A percentile compares a stretch with the other conserved stretches of the same genome.
phyloP scores from a whole-genome alignment of 2,797 vertebrate genomes.

The Phylloscopus collybita region DNA sequence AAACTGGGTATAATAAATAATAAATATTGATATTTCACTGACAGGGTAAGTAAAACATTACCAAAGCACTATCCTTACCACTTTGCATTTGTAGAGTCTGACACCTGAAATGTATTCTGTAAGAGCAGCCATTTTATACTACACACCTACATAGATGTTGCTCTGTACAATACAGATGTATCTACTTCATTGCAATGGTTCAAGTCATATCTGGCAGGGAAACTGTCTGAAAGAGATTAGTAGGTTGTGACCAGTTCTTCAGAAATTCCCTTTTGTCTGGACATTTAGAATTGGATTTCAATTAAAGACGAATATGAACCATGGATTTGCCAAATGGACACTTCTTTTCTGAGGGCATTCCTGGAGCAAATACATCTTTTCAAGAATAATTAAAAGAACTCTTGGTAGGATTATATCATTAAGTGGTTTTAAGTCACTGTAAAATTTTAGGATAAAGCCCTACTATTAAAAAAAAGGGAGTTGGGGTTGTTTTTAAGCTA shows the following conservation, averaged over 20 bases:
- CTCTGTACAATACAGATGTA: background rate
- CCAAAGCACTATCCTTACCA: background rate
- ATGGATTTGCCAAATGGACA: background rate
- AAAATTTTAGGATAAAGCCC: background rate
- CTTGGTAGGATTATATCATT: background rate
- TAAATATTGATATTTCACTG: background rate
- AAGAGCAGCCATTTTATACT: background rate
- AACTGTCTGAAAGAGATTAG: background rate
- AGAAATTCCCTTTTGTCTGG: slow-evolving; percentile 4
- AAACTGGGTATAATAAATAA: background rate
- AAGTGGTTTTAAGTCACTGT: background rate
- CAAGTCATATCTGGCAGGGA: background rate
- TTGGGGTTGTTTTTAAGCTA: background rate
- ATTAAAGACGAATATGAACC: background rate
- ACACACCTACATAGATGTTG: fast-evolving
- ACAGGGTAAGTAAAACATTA: background rate
- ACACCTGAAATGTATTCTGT: background rate
- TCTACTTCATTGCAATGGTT: background rate
- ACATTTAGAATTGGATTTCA: background rate
- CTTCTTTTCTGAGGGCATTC: background rate
- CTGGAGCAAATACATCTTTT: slow-evolving; percentile 10
- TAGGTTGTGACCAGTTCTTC: background rate
- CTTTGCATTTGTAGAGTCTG: background rate
- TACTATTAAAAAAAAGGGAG: background rate
- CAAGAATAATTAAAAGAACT: slow-evolving; percentile 17